A percentile compares a stretch with the other conserved stretches of the same genome.
Evolutionary conservation across 1,140 invertebrate species (phyloP).

Genomic region (Asbolus verrucosus): DNA sequence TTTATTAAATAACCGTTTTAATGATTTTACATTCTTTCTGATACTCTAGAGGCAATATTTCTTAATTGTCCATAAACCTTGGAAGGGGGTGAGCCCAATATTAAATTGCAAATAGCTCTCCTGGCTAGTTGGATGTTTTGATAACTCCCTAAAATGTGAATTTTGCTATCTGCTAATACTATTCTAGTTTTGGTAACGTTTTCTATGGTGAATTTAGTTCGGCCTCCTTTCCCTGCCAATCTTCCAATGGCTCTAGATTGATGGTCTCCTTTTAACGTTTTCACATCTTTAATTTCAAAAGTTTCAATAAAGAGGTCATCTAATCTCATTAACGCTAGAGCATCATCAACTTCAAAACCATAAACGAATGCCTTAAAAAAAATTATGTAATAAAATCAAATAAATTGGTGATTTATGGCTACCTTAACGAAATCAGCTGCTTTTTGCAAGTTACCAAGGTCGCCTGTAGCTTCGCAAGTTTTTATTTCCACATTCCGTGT

Average conservation of each 20-base stretch:
- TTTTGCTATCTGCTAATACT: constrained; percentile 95
- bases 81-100: constrained; percentile 94
- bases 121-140: constrained; percentile 97
- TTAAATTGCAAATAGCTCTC: constrained; percentile 97
- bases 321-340: constrained; percentile 91
- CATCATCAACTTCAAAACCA: constrained; percentile 98
- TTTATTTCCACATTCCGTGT: constrained; percentile 91
- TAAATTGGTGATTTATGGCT: no score
- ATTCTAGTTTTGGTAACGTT: constrained; percentile 99
- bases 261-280: constrained; percentile 96
- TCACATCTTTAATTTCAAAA: constrained; percentile 98
- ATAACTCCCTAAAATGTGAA: constrained; percentile 97
- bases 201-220: constrained; percentile 98
- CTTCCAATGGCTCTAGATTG: constrained; percentile 95
- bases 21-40: constrained; percentile 83
- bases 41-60: constrained; percentile 83
- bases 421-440: constrained; percentile 96
- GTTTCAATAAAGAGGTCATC: constrained; percentile 98
- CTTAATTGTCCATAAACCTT: constrained; percentile 96
- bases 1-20: constrained; percentile 42
- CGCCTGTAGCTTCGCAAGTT: constrained; percentile 80
- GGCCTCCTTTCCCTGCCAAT: constrained; percentile 96
- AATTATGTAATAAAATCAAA: no score
- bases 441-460: constrained; percentile 94
- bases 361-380: constrained; percentile 85